phyloP scores from a whole-genome alignment of 2,113 vertebrate species.

The Manacus vitellinus region DNA sequence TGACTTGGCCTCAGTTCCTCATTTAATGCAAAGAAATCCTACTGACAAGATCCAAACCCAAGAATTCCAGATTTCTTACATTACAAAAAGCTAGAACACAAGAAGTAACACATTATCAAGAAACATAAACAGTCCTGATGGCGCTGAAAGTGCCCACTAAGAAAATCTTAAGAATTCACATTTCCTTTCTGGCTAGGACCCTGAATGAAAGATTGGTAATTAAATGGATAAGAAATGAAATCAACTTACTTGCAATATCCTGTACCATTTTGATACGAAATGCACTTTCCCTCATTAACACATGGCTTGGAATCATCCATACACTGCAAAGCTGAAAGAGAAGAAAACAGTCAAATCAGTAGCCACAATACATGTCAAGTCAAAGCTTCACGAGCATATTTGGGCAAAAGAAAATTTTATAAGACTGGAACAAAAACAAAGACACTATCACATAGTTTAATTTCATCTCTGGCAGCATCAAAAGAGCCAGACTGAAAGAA shows the following conservation, averaged over 20 bases:
- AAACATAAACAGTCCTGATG: neutral
- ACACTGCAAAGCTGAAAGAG: slow-evolving; percentile 88
- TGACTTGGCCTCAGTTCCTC: neutral
- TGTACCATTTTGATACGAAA: slow-evolving; percentile 86
- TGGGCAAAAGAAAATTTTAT: neutral
- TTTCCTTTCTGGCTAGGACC: neutral
- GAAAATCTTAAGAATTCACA: neutral
- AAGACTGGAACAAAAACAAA: slow-evolving; percentile 9
- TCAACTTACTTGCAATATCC: slow-evolving; percentile 90
- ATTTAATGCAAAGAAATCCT: neutral
- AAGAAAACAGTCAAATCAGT: slow-evolving; percentile 23
- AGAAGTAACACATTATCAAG: neutral
- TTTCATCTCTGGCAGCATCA: neutral
- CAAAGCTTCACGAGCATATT: neutral
- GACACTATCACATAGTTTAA: neutral
- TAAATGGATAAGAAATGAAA: neutral
- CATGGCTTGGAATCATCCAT: slow-evolving; percentile 85
- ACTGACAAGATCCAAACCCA: neutral
- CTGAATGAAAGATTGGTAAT: neutral
- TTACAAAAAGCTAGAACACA: neutral
- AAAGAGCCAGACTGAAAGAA: neutral
- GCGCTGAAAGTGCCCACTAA: neutral
- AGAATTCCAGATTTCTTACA: neutral
- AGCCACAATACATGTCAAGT: neutral
- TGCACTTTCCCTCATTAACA: slow-evolving; percentile 88